Evolutionary conservation across 2,888 invertebrate species (phyloP), one percentile per base, ranked within the genome.

Genomic region (Arctia plantaginis): DNA sequence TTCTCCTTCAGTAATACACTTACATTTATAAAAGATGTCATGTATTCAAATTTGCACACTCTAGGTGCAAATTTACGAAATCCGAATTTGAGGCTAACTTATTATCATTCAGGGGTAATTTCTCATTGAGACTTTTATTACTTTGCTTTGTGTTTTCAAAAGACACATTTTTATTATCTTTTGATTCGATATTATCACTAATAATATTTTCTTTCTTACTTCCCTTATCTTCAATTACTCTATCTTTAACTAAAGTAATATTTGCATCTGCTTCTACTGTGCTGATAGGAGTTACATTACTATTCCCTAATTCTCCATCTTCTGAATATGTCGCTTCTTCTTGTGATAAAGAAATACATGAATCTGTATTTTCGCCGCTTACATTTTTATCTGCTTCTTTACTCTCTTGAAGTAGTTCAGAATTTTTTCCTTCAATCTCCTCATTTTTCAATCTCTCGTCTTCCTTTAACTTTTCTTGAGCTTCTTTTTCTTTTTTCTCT

Each of bases 401-500:
- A 51, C 41, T 23, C 8, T 62, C 18, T n/a, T 72, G 41, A 47
- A 35, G n/a, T 33, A 27, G 27, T 30, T 76, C 66, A 51, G 51
- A 55, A 39, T 6, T 69, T 55, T 51, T 27, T 30, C 4, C 51
- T 13, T 73, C 65, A 15, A 33, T 69, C 62, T 74, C 72, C 20
- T 69, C 70, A 62, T 47, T 66, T 72, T 33, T 73, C 27, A 74
- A 47, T 27, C 66, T 71, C 20, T 76, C 71, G 15, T 82, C 77
- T 77, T 76, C 75, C 1, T 80, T 75, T 18, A 77, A 41, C 68
- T 78, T 87, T 35, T 87, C 87, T 66, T 85, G 83, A 69, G 84
- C 89, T 59, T 89, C 88, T 72, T 72, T 84, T 70, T 86, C 87
- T 69, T 92, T 93, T 85, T 89, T 93, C 74, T 94, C 94, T 0